Conservation (phyloP, 2,888 invertebrate genomes). For the Argyra leucocephala region DNA sequence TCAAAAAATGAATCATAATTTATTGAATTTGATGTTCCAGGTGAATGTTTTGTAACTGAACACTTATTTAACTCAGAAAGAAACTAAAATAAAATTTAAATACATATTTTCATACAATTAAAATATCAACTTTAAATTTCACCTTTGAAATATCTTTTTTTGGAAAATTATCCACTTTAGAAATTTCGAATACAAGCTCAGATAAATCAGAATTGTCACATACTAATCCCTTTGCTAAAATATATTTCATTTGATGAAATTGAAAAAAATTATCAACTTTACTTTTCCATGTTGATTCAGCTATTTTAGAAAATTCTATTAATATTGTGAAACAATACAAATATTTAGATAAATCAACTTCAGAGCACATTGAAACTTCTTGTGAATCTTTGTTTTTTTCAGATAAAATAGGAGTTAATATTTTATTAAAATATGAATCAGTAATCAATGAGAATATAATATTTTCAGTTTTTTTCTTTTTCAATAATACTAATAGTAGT, state of each 20-base stretch:
- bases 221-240: constrained; percentile 37
- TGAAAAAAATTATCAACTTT: constrained; percentile 35
- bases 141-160: constrained; percentile 36
- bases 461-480: constrained; percentile 36
- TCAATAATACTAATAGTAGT: constrained; percentile 31
- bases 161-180: constrained; percentile 38
- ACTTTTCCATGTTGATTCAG: constrained; percentile 38
- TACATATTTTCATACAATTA: neutral
- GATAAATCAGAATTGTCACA: constrained; percentile 33
- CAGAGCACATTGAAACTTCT: constrained; percentile 19
- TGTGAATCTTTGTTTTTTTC: constrained; percentile 30
- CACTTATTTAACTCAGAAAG: constrained; percentile 27
- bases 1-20: neutral
- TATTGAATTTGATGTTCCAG: neutral
- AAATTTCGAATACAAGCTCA: constrained; percentile 36
- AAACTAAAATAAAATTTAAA: constrained; percentile 24
- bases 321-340: constrained; percentile 34
- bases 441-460: constrained; percentile 37
- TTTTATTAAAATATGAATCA: constrained; percentile 40
- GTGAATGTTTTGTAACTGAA: neutral
- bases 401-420: constrained; percentile 31
- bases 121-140: constrained; percentile 14
- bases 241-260: constrained; percentile 35
- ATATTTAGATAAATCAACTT: constrained; percentile 34
- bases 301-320: constrained; percentile 37